phyloP scores from a whole-genome alignment of 1,140 invertebrate genomes.

The Camponotus floridanus region DNA sequence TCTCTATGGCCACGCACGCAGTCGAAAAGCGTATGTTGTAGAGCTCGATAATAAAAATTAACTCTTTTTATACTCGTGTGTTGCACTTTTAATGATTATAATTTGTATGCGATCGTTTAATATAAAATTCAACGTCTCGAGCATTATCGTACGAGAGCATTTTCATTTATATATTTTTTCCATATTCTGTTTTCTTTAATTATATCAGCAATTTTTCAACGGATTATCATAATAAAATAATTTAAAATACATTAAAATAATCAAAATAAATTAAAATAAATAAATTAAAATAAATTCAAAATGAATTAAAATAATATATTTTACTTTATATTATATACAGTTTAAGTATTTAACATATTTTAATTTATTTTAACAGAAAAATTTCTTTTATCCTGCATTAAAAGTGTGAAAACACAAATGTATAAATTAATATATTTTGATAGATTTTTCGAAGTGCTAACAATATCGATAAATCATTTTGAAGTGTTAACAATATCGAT shows the following conservation, averaged over 20 bases:
- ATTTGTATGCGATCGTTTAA: background rate
- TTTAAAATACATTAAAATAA: too few species aligned
- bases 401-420: background rate
- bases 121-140: background rate
- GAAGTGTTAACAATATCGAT: too few species aligned
- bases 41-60: slow-evolving; percentile 82
- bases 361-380: background rate
- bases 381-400: background rate
- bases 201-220: background rate
- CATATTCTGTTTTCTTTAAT: background rate
- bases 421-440: too few species aligned
- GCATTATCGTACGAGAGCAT: background rate
- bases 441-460: too few species aligned
- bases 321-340: too few species aligned
- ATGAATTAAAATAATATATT: too few species aligned
- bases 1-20: slow-evolving; percentile 18
- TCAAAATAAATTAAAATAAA: too few species aligned
- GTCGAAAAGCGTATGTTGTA: slow-evolving; percentile 74
- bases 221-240: background rate
- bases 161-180: background rate
- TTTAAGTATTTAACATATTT: background rate
- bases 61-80: slow-evolving; percentile 69
- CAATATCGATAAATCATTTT: too few species aligned
- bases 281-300: too few species aligned
- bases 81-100: slow-evolving; percentile 7